Conservation (phyloP, 2,113 vertebrate species). For the Proterorhinus semilunaris region DNA sequence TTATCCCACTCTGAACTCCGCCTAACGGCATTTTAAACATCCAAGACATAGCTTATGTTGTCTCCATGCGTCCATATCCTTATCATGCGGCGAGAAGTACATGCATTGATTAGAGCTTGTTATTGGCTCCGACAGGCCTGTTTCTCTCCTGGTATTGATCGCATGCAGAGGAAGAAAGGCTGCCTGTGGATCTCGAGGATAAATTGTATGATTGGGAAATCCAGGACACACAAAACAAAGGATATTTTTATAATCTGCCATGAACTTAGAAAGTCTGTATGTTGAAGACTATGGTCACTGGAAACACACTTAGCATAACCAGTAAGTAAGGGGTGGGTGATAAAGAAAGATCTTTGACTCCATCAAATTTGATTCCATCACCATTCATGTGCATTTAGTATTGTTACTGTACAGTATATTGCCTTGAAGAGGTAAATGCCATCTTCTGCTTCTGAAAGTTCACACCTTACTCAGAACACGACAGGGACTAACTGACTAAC, state of each 20-base stretch:
- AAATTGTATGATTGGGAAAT: not conserved
- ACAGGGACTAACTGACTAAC: too few relatives aligned
- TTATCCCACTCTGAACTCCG: not conserved
- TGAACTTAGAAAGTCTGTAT: too few relatives aligned
- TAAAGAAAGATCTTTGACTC: too few relatives aligned
- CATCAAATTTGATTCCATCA: too few relatives aligned
- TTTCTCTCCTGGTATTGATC: slow-evolving; percentile 1
- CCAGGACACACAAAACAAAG: not conserved
- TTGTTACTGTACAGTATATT: too few relatives aligned
- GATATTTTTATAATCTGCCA: not conserved
- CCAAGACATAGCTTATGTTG: not conserved
- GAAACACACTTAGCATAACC: too few relatives aligned
- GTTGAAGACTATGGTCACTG: too few relatives aligned
- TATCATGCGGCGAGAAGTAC: not conserved
- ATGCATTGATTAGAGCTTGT: slow-evolving; percentile 1
- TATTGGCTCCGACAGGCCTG: not conserved
- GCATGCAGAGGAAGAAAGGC: not conserved
- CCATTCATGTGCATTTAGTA: too few relatives aligned
- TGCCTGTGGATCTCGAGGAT: not conserved
- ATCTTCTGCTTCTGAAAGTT: too few relatives aligned
- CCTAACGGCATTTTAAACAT: not conserved
- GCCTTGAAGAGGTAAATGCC: too few relatives aligned
- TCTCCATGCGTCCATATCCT: not conserved
- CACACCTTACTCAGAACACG: too few relatives aligned
- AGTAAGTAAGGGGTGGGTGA: too few relatives aligned